Conservation (phyloP, 2,888 invertebrate genomes). For the Thecophora atra region DNA sequence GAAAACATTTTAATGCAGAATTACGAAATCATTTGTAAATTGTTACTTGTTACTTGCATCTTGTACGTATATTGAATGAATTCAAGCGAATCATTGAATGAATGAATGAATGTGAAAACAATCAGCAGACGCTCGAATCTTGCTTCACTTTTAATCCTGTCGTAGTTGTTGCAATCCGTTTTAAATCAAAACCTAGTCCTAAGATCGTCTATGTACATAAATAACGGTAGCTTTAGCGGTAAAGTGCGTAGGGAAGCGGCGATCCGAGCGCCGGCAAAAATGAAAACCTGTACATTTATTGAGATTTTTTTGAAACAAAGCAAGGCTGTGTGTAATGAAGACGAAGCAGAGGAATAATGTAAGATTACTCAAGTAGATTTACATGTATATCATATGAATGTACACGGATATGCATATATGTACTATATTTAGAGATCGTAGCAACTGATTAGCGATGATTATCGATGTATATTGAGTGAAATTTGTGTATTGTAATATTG, state of each 20-base stretch:
- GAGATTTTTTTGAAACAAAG: conserved; percentile 63
- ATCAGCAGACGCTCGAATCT: not conserved
- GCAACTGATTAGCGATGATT: conserved; percentile 30
- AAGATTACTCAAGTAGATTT: conserved; percentile 29
- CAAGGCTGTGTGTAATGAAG: conserved; percentile 64
- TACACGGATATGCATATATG: conserved; percentile 10
- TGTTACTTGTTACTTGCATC: not conserved
- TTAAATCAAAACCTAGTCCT: not conserved
- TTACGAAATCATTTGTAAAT: not conserved
- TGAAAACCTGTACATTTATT: conserved; percentile 48
- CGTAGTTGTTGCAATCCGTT: not conserved
- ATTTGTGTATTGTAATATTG: conserved; percentile 37
- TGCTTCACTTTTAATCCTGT: conserved; percentile 5
- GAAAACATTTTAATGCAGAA: not conserved
- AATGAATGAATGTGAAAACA: not conserved
- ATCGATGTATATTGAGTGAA: not conserved
- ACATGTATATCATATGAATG: conserved; percentile 3
- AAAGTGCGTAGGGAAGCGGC: not conserved
- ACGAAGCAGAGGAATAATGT: conserved; percentile 36
- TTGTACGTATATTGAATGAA: not conserved
- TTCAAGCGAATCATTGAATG: not conserved
- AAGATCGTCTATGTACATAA: conserved; percentile 8
- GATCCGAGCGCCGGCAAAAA: not conserved
- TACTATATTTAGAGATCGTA: conserved; percentile 30
- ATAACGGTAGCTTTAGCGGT: not conserved